These are phyloP conservation scores for Acanthisitta chloris DNA, from an alignment of 2,113 vertebrate species.

Conservation along the genomic window DNA sequence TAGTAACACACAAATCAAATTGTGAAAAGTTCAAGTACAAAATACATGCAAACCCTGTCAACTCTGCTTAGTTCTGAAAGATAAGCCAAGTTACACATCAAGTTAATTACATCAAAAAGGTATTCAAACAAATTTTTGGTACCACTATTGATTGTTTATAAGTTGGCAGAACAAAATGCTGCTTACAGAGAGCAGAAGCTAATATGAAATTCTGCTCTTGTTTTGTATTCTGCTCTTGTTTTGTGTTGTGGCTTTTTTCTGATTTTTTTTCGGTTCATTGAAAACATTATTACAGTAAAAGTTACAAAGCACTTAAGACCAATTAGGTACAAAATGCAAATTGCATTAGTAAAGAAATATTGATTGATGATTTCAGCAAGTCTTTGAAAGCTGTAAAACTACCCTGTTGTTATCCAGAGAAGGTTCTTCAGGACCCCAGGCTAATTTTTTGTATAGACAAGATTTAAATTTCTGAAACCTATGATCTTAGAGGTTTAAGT, in stretches of 20 bases:
- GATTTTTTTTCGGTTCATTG: neutral
- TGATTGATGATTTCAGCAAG: neutral
- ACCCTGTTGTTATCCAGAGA: neutral
- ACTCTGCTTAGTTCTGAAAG: neutral
- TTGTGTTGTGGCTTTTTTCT: neutral
- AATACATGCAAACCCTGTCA: neutral
- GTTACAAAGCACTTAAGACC: neutral
- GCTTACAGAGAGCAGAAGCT: neutral
- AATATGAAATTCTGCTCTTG: neutral
- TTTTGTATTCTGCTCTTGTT: neutral
- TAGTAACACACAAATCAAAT: neutral
- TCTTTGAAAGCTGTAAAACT: neutral
- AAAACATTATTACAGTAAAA: neutral
- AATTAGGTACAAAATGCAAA: neutral
- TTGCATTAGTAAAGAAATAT: neutral
- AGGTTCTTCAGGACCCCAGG: neutral
- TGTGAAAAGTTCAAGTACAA: neutral
- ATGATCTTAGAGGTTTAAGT: neutral
- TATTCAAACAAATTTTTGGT: neutral
- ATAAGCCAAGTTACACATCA: neutral
- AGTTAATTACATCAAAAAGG: neutral
- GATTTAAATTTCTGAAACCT: neutral
- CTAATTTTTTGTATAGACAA: neutral
- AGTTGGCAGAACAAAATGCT: neutral
- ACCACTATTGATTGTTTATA: neutral